Conservation (phyloP, 2,113 vertebrate species). For the Ammodytes dubius region DNA sequence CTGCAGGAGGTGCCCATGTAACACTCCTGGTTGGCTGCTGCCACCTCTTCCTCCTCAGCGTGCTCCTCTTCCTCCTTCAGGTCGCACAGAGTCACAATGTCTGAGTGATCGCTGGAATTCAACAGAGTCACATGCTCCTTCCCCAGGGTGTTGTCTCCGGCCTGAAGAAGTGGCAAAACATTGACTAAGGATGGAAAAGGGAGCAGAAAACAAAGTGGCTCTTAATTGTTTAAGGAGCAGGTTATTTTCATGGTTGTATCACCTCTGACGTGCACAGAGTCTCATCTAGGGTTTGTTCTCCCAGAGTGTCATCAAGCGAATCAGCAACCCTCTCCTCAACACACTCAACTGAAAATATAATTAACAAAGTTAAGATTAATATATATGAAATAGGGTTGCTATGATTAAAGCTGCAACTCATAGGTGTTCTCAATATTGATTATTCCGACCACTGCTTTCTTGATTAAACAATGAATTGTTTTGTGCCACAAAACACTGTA, state of each 20-base stretch:
- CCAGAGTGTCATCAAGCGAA: constrained; percentile 73
- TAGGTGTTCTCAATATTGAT: background rate
- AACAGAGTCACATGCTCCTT: constrained; percentile 85
- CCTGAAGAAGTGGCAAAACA: constrained; percentile 59
- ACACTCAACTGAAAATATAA: constrained; percentile 74
- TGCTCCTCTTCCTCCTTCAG: constrained; percentile 86
- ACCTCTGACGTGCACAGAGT: constrained; percentile 83
- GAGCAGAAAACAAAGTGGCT: background rate
- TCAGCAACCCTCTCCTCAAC: constrained; percentile 51
- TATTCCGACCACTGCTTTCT: background rate
- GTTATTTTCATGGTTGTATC: constrained; percentile 37
- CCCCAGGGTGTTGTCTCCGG: constrained; percentile 52
- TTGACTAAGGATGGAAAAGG: constrained; percentile 6
- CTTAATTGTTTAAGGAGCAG: background rate
- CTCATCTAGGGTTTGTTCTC: constrained; percentile 74
- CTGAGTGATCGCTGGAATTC: constrained; percentile 93
- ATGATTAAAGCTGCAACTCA: background rate
- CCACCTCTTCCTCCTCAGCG: constrained; percentile 70
- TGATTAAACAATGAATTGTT: background rate
- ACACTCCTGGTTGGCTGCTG: constrained; percentile 79
- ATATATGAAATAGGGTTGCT: background rate
- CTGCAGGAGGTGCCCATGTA: constrained; percentile 94
- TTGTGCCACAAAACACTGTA: background rate
- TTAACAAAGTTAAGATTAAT: background rate
- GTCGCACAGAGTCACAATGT: constrained; percentile 93